These are phyloP conservation scores for Cuculus canorus DNA, from an alignment of 2,797 vertebrate genomes.

Conservation along the genomic window DNA sequence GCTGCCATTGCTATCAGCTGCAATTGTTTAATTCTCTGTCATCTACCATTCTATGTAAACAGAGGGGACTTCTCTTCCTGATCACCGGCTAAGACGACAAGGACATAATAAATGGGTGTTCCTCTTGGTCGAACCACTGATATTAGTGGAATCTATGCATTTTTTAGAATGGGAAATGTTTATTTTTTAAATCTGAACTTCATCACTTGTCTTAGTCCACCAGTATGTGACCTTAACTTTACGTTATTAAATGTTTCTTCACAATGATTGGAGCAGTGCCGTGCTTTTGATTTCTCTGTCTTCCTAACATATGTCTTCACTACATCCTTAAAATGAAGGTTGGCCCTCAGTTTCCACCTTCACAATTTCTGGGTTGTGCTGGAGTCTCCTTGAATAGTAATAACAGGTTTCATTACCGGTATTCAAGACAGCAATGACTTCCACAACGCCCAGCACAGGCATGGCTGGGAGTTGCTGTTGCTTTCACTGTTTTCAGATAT, in stretches of 20 bases:
- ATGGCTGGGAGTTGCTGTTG: background rate
- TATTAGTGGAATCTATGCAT: background rate
- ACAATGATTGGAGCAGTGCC: background rate
- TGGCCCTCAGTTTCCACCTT: background rate
- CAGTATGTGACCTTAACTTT: background rate
- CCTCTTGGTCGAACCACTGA: background rate
- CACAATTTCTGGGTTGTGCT: background rate
- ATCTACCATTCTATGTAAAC: background rate
- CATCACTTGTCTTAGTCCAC: background rate
- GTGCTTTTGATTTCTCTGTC: background rate
- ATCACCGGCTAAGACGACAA: background rate
- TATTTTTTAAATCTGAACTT: background rate
- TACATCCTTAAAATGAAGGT: background rate
- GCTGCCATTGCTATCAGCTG: background rate
- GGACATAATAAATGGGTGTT: background rate
- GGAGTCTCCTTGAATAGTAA: background rate
- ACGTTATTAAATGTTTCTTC: background rate
- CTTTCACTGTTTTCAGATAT: background rate
- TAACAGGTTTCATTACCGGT: background rate
- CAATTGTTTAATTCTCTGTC: constrained; percentile 4
- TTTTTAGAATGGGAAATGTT: background rate
- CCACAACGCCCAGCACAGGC: background rate
- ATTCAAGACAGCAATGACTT: background rate
- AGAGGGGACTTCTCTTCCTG: background rate
- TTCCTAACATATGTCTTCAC: background rate